Evolutionary conservation across 2,797 vertebrate species (phyloP), one percentile per base, ranked within the genome.

Genomic region (Alosa sapidissima): DNA sequence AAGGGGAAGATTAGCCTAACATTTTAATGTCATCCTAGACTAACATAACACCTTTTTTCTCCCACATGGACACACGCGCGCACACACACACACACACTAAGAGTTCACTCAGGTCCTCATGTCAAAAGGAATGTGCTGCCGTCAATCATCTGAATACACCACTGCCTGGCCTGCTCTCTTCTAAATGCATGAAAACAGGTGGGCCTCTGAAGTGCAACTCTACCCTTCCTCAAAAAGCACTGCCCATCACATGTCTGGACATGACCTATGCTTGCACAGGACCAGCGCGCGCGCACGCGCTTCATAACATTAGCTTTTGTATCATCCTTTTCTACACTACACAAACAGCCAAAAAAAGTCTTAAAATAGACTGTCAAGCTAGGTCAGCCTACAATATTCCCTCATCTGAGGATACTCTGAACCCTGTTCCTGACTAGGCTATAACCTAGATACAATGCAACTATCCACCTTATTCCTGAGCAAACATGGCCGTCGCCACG

Each of bases 161-260:
- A 33, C 65, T 45, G 68, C 68, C 36, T 9, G 13, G 62, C 62
- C 62, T 16, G 36, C 36, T 75, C 33, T 45, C 14, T 75, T 75
- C 68, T 45, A 45, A 75, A 75, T 75, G 68, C 13, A 75, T 75
- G 68, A 28, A 82, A 52, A 49, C 47, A 49, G 51, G 47, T 82
- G 81, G n/a, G 9, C 48, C 28, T 82, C 28, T 52, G 2, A 52
- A n/a, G 28, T 49, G 47, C 51, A 54, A 54, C 48, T 51, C 81
- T 24, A 51, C 51, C 81, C 81, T 11, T 51, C 47, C 47, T 52
- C 51, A 82, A 36, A 49, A 82, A 36, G 24, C 47, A 75, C 68
- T 75, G 33, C 5, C 68, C 13, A 41, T 36, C 36, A 75, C 33
- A 75, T 41, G 68, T 45, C 36, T 75, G 36, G 14, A 41, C 36